A percentile compares a stretch with the other conserved stretches of the same genome.
Evolutionary conservation across 1,140 invertebrate genomes (phyloP).

Genomic region (Drosophila tsacasi): DNA sequence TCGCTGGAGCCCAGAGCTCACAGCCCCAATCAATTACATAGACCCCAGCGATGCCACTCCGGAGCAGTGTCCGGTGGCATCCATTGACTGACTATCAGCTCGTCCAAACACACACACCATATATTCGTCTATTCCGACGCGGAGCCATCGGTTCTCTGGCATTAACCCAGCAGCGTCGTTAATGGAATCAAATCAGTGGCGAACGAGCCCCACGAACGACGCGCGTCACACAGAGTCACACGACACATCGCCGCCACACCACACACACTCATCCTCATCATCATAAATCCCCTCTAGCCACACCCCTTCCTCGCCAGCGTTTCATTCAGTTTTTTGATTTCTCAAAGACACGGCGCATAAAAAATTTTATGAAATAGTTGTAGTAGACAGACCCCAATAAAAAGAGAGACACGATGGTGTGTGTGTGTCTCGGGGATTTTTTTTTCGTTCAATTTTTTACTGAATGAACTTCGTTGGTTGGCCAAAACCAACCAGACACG

Average conservation of each 20-base stretch:
- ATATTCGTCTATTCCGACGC: constrained; percentile 7
- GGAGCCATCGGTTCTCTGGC: constrained; percentile 21
- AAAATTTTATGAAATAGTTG: constrained; percentile 51
- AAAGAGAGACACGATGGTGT: constrained; percentile 1
- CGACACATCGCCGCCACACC: constrained; percentile 49
- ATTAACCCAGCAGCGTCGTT: constrained; percentile 41
- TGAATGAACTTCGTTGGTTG: constrained; percentile 62
- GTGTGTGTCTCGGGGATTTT: constrained; percentile 19
- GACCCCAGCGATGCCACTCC: constrained; percentile 14
- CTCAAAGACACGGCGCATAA: constrained; percentile 27
- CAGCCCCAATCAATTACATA: constrained; percentile 58
- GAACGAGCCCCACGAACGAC: constrained; percentile 54
- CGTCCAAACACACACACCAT: neutral
- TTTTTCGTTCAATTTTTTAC: constrained; percentile 21
- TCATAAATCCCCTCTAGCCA: neutral
- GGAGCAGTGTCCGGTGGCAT: neutral
- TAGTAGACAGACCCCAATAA: constrained; percentile 65
- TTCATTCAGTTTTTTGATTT: constrained; percentile 51
- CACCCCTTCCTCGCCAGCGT: constrained; percentile 5
- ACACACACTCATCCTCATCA: neutral
- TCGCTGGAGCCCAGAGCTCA: neutral
- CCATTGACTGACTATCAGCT: constrained; percentile 37
- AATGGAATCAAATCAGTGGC: constrained; percentile 73
- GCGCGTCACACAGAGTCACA: constrained; percentile 62
- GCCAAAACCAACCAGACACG: constrained; percentile 47